phyloP scores from a whole-genome alignment of 2,888 invertebrate genomes.

The Itoplectis maculator region DNA sequence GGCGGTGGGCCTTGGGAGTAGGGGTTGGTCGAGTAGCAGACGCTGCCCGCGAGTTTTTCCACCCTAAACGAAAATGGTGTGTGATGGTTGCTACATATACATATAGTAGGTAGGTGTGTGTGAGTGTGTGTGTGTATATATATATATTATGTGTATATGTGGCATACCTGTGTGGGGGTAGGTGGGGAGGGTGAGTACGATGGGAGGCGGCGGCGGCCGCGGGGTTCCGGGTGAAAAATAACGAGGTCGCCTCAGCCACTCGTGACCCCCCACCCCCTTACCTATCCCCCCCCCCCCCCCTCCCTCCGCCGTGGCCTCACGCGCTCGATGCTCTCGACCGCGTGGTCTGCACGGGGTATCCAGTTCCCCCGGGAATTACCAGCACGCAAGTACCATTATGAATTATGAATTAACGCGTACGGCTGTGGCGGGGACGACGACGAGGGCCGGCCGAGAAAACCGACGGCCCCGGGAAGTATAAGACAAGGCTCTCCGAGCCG shows the following conservation, averaged over 20 bases:
- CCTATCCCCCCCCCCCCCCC: no score
- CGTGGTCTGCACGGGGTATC: constrained; percentile 59
- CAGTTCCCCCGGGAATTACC: constrained; percentile 75
- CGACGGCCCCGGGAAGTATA: constrained; percentile 55
- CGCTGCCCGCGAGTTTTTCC: constrained; percentile 40
- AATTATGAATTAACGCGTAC: constrained; percentile 81
- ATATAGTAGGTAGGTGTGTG: no score
- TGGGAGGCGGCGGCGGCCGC: constrained; percentile 34
- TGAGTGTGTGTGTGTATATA: constrained; percentile 8
- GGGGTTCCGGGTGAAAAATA: constrained; percentile 71
- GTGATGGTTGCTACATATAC: background rate
- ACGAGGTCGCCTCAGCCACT: constrained; percentile 73
- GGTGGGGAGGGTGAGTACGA: background rate
- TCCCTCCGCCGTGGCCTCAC: no score
- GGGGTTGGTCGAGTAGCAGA: constrained; percentile 28
- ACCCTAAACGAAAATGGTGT: constrained; percentile 42
- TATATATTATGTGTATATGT: background rate
- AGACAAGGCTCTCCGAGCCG: constrained; percentile 43
- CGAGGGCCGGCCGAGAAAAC: constrained; percentile 39
- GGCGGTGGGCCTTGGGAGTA: background rate
- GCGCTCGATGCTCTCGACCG: constrained; percentile 40
- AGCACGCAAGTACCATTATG: constrained; percentile 80
- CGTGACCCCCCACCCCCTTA: constrained; percentile 39
- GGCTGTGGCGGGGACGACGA: constrained; percentile 36
- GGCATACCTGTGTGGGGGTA: constrained; percentile 31